These are phyloP conservation scores for Andrena bucephala DNA, from an alignment of 2,888 invertebrate species.

Conservation along the genomic window DNA sequence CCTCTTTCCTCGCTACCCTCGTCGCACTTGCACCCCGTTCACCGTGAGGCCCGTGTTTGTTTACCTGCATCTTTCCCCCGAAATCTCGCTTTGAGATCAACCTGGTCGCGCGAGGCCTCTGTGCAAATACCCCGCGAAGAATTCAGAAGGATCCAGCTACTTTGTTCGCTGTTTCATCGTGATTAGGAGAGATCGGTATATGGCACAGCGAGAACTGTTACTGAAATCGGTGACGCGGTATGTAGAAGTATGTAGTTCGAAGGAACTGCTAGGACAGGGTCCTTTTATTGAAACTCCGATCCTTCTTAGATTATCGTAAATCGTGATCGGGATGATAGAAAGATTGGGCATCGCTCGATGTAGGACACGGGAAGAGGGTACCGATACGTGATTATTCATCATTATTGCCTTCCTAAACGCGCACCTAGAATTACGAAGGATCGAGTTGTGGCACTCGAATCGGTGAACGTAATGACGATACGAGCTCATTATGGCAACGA, in stretches of 20 bases:
- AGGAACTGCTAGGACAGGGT: not conserved
- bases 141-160: not conserved
- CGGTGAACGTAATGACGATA: conserved; percentile 62
- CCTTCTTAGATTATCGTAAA: no score
- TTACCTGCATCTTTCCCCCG: conserved; percentile 58
- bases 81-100: conserved; percentile 38
- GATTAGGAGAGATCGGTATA: not conserved
- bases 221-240: no score
- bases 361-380: not conserved
- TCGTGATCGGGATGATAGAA: not conserved
- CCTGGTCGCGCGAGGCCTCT: not conserved
- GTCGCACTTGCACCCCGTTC: conserved; percentile 51
- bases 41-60: conserved; percentile 56
- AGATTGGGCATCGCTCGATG: not conserved
- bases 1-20: conserved; percentile 50
- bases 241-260: not conserved
- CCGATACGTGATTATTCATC: conserved; percentile 28
- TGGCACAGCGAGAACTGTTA: no score
- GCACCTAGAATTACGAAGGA: conserved; percentile 40
- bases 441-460: conserved; percentile 52
- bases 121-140: not conserved
- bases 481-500: conserved; percentile 67
- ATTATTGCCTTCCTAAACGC: conserved; percentile 28
- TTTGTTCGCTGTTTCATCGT: not conserved
- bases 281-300: no score